Percentiles rank a stretch among this genome's conserved stretches.
Conservation (phyloP, 2,113 vertebrate genomes). For the Blennius ocellaris region DNA sequence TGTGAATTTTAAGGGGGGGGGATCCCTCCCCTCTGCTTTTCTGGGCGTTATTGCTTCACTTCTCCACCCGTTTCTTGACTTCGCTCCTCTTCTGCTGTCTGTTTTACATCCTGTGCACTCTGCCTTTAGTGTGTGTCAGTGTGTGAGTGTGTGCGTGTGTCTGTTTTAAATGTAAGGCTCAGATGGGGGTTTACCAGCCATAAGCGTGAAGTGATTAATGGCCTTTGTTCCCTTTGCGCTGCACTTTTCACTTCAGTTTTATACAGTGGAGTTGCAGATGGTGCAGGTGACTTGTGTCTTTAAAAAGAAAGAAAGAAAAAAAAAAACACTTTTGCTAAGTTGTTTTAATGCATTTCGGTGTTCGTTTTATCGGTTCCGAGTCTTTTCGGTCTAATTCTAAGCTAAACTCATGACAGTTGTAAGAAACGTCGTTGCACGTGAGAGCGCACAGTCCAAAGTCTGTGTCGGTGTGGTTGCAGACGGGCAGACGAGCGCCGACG, state of each 20-base stretch:
- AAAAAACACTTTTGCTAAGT: not conserved
- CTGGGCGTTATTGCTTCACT: constrained; percentile 59
- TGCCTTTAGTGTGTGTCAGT: constrained; percentile 12
- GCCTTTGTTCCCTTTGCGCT: constrained; percentile 44
- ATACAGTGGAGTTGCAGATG: constrained; percentile 5
- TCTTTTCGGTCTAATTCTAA: not conserved
- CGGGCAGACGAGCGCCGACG: constrained; percentile 41
- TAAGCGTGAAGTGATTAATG: constrained; percentile 54
- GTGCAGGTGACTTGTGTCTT: not conserved
- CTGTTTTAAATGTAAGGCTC: constrained; percentile 26
- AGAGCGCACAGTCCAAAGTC: not conserved
- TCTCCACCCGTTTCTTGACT: constrained; percentile 58
- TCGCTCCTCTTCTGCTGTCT: constrained; percentile 51
- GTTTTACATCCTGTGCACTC: constrained; percentile 36
- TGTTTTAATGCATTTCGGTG: not conserved
- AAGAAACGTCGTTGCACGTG: not conserved
- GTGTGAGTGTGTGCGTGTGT: constrained; percentile 21
- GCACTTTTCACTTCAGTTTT: constrained; percentile 13
- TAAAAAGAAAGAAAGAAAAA: too few species aligned
- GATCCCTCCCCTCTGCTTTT: constrained; percentile 44
- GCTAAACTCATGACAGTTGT: not conserved
- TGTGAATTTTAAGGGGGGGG: constrained; percentile 55
- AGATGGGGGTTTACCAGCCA: constrained; percentile 41
- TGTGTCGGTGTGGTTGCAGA: constrained; percentile 40
- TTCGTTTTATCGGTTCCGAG: not conserved